Evolutionary conservation across 2,797 vertebrate species (phyloP).

Genomic region (Glossophaga mutica): DNA sequence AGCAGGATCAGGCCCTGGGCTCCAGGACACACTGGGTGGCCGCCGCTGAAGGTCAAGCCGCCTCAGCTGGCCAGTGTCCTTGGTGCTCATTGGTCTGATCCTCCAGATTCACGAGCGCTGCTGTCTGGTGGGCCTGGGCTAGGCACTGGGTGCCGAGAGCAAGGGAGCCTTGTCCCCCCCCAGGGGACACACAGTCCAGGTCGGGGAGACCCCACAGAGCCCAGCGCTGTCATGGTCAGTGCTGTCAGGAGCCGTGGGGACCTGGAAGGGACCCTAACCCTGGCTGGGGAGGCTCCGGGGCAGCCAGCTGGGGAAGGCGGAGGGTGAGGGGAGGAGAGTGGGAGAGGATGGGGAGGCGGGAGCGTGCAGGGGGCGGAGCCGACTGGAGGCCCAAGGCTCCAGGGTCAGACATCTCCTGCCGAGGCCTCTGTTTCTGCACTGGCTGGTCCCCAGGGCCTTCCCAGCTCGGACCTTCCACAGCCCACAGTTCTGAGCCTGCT

Average conservation of each 20-base stretch:
- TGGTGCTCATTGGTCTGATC: neutral
- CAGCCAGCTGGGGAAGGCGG: accelerated
- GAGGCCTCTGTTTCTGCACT: neutral
- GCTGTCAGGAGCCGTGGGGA: neutral
- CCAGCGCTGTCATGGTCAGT: neutral
- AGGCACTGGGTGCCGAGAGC: neutral
- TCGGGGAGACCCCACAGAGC: accelerated
- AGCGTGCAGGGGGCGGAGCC: accelerated
- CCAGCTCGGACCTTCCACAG: accelerated
- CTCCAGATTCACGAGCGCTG: neutral
- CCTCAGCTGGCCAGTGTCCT: neutral
- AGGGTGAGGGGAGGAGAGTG: neutral
- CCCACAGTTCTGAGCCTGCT: accelerated
- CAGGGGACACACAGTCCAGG: neutral
- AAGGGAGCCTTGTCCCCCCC: neutral
- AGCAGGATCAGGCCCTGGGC: accelerated
- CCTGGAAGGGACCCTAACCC: neutral
- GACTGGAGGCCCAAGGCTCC: neutral
- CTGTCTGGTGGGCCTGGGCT: neutral
- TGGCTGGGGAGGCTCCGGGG: neutral
- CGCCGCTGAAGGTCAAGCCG: neutral
- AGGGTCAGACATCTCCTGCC: accelerated
- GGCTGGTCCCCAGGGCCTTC: neutral
- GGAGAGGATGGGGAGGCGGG: accelerated
- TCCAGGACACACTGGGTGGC: neutral